Evolutionary conservation across 1,140 invertebrate species (phyloP).

Genomic region (Drosophila ambigua): DNA sequence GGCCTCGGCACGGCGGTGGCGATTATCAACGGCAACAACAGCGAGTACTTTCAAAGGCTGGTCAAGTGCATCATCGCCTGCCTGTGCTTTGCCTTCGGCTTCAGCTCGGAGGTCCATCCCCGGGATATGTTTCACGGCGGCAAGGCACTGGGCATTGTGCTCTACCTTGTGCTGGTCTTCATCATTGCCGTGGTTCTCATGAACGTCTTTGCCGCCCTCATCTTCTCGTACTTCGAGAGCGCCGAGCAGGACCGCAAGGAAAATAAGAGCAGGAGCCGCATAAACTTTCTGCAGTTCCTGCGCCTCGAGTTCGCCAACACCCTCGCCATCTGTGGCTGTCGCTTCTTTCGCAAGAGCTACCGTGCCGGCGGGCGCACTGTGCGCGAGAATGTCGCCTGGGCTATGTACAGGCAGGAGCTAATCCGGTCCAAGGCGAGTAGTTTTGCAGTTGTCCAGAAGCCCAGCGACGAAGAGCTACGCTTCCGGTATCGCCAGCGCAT

Average conservation of each 20-base stretch:
- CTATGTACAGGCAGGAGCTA: neutral
- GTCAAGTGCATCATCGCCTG: constrained; percentile 35
- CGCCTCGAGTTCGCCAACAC: constrained; percentile 36
- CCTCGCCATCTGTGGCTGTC: neutral
- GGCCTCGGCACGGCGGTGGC: constrained; percentile 46
- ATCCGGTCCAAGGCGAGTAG: too few species aligned
- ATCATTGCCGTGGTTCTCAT: constrained; percentile 53
- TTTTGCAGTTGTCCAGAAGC: neutral
- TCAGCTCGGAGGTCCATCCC: constrained; percentile 1
- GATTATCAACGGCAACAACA: constrained; percentile 69
- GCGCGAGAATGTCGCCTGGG: constrained; percentile 30
- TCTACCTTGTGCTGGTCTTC: constrained; percentile 52
- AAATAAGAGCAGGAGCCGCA: neutral
- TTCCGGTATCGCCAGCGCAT: constrained; percentile 21
- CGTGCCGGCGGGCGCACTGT: constrained; percentile 33
- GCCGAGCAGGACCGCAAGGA: constrained; percentile 23
- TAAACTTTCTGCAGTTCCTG: constrained; percentile 63
- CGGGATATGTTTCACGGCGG: constrained; percentile 59
- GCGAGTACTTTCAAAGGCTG: constrained; percentile 24
- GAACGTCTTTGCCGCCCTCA: constrained; percentile 64
- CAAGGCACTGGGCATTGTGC: constrained; percentile 24
- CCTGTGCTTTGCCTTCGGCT: constrained; percentile 67
- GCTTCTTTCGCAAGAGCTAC: constrained; percentile 14
- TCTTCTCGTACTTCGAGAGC: constrained; percentile 46
- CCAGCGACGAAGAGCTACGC: neutral